Conservation (phyloP, 2,888 invertebrate genomes). For the Parasteatoda lunata region DNA sequence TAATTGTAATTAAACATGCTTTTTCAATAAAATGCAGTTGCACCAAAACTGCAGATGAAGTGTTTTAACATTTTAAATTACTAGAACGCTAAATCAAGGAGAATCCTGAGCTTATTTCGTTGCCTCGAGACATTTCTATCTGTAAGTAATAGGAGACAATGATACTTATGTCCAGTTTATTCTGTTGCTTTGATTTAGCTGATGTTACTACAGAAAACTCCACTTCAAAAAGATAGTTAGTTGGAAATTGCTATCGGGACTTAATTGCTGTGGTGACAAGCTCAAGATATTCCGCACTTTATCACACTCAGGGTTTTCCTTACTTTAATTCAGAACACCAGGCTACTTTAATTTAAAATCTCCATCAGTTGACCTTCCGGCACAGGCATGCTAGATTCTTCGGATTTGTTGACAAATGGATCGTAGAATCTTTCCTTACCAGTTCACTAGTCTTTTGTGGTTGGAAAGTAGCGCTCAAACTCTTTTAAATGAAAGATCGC, state of each 20-base stretch:
- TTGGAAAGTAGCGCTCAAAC: conserved; percentile 24
- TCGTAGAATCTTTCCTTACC: conserved; percentile 28
- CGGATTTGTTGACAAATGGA: conserved; percentile 37
- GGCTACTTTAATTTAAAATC: conserved; percentile 3
- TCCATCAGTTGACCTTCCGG: conserved; percentile 36
- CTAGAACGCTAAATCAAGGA: background rate
- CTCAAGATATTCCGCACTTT: background rate
- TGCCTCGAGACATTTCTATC: background rate
- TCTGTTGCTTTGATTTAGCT: background rate
- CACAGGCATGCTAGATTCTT: conserved; percentile 2
- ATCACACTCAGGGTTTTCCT: background rate
- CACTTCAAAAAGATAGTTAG: background rate
- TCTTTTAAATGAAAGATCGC: conserved; percentile 16
- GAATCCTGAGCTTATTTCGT: background rate
- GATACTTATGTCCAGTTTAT: background rate
- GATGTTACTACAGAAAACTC: conserved; percentile 12
- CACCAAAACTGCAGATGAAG: background rate
- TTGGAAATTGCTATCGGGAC: conserved; percentile 18
- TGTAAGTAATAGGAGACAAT: background rate
- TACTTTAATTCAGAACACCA: conserved; percentile 17
- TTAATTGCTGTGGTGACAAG: conserved; percentile 14
- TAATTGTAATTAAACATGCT: background rate
- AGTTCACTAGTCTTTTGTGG: conserved; percentile 36
- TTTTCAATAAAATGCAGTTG: background rate
- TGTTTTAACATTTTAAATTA: conserved; percentile 2